Percentiles rank a stretch among this genome's conserved stretches.
Conservation (phyloP, 2,797 vertebrate species). For the Lepus oiostolus region DNA sequence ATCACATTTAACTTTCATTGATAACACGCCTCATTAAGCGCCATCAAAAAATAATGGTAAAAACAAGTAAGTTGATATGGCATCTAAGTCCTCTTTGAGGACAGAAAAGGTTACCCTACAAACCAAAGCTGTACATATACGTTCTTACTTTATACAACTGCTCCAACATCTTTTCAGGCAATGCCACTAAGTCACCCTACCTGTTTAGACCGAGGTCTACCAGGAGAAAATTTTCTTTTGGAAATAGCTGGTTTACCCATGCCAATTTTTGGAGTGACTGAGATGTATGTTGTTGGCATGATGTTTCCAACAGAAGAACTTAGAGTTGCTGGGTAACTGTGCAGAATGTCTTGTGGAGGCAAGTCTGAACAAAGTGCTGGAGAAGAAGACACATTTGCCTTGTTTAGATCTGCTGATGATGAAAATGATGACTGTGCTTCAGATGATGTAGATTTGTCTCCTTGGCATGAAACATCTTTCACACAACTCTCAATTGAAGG, state of each 20-base stretch:
- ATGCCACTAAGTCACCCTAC: constrained; percentile 87
- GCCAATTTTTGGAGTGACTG: constrained; percentile 97
- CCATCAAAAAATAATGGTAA: neutral
- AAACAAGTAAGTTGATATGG: neutral
- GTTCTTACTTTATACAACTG: neutral
- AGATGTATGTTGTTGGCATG: constrained; percentile 93
- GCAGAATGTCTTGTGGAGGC: constrained; percentile 88
- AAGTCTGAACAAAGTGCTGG: constrained; percentile 84
- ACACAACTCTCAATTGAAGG: constrained; percentile 88
- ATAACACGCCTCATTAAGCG: constrained; percentile 26
- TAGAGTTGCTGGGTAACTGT: constrained; percentile 82
- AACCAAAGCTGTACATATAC: neutral
- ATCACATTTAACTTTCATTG: neutral
- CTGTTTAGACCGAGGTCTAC: constrained; percentile 96
- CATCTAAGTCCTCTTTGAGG: neutral
- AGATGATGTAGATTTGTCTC: constrained; percentile 89
- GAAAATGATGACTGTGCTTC: constrained; percentile 83
- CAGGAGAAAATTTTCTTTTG: constrained; percentile 98
- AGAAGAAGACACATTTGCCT: constrained; percentile 85
- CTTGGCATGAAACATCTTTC: constrained; percentile 88
- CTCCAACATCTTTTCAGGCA: neutral
- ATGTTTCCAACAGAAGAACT: constrained; percentile 84
- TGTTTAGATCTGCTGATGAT: constrained; percentile 77
- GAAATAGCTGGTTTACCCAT: constrained; percentile 99
- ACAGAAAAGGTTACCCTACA: neutral